phyloP scores from a whole-genome alignment of 1,140 invertebrate species.

The Atta colombica region DNA sequence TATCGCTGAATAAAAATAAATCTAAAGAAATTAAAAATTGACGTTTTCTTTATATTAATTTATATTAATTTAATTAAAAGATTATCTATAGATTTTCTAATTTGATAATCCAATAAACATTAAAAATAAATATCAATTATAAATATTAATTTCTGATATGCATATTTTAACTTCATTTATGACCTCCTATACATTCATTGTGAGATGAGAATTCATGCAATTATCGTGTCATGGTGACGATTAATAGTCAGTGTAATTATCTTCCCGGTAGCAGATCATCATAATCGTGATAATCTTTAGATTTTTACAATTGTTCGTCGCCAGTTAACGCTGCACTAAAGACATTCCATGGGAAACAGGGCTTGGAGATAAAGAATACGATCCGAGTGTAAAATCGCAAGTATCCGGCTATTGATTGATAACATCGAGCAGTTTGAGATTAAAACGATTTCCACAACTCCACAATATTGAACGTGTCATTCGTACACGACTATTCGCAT shows the following conservation, averaged over 20 bases:
- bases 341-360: neutral
- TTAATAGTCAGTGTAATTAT: constrained; percentile 34
- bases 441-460: constrained; percentile 26
- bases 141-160: neutral
- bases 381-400: constrained; percentile 8
- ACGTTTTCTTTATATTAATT: neutral
- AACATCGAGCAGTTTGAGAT: constrained; percentile 22
- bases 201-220: constrained; percentile 25
- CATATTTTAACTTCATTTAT: neutral
- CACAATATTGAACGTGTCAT: neutral
- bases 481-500: neutral
- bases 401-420: constrained; percentile 36
- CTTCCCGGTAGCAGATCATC: constrained; percentile 31
- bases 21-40: neutral
- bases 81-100: neutral
- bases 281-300: constrained; percentile 43
- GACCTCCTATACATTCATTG: constrained; percentile 1
- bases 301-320: constrained; percentile 26
- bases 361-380: constrained; percentile 8
- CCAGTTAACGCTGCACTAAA: neutral
- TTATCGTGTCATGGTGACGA: constrained; percentile 35
- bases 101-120: neutral
- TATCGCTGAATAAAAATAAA: neutral
- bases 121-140: neutral
- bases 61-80: neutral